Base-by-base conservation (phyloP, 2,888 invertebrate genomes). In the Lysandra coridon region DNA sequence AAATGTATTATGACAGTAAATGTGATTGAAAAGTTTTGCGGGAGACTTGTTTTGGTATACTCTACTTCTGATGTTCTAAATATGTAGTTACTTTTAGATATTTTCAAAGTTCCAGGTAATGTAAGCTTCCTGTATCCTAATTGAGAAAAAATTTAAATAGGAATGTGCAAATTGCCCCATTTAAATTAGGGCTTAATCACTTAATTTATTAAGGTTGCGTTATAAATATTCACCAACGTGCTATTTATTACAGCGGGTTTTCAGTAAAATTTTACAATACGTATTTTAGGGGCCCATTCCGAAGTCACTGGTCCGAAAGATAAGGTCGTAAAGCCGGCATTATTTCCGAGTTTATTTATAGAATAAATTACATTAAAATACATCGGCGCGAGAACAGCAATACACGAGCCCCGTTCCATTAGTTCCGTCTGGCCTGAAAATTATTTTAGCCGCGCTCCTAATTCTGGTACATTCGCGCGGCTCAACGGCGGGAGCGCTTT, bases 381-480 rank as follows among this genome's bases (percentile, higher is more conserved):
- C 78, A 64, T 79, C 62, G 75, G 62, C 44, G 75, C 74, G 60
- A 79, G 62, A 78, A 80, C 30, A 57, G 23, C 14, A 78, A 80
- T 74, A 80, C 78, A 80, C 77, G 77, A 80, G 80, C 77, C 80
- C 80, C 74, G 78, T 80, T 82, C 80, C 73, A 78, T 81, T 87
- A 83, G 87, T 88, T 91, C 90, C 91, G 91, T 93, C 92, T 92
- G 92, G 88, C 87, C 87, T 90, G 90, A 90, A 92, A 92, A 94
- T 93, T 90, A 93, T 92, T 92, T 92, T 88, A 90, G 92, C 89
- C 89, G 88, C 88, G 88, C 88, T 89, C 91, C 93, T 92, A 93
- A 94, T 94, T 94, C 91, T 92, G 93, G 91, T 93, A 94, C 93
- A 94, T 94, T 93, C 92, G 92, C 92, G 90, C 92, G 92, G 92